A percentile compares a stretch with the other conserved stretches of the same genome.
phyloP scores from a whole-genome alignment of 1,140 invertebrate genomes.

The Drosophila takahashii region DNA sequence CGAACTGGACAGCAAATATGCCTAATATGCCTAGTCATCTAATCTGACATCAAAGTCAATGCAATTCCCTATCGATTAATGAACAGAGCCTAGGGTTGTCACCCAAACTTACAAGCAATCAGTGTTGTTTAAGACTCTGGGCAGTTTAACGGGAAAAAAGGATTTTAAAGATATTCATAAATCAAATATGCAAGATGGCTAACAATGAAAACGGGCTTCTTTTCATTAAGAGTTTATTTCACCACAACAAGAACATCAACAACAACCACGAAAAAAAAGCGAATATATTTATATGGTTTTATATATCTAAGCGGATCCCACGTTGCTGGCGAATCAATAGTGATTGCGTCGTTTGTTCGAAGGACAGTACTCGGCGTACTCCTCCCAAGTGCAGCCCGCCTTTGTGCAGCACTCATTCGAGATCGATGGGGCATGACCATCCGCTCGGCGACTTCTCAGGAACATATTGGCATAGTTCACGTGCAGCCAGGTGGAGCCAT shows the following conservation, averaged over 20 bases:
- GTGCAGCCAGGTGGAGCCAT: slow-evolving; percentile 79
- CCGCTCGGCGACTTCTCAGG: slow-evolving; percentile 74
- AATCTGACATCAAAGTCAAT: too few species aligned
- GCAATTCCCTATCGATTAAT: too few species aligned
- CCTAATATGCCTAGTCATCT: too few species aligned
- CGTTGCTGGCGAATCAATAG: slow-evolving; percentile 51
- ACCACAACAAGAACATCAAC: slow-evolving; percentile 33
- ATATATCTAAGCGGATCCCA: slow-evolving; percentile 13
- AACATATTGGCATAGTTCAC: slow-evolving; percentile 79
- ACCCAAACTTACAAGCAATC: too few species aligned
- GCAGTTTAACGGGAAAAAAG: too few species aligned
- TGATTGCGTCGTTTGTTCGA: slow-evolving; percentile 86
- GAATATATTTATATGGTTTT: slow-evolving; percentile 16
- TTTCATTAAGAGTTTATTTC: slow-evolving; percentile 26
- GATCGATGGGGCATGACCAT: slow-evolving; percentile 84
- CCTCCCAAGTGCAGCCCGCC: slow-evolving; percentile 88
- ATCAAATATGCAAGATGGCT: too few species aligned
- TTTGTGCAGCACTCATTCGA: slow-evolving; percentile 87
- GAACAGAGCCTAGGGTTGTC: too few species aligned
- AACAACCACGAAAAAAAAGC: slow-evolving; percentile 35
- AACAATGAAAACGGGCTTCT: slow-evolving; percentile 2
- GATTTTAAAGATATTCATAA: too few species aligned
- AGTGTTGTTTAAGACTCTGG: too few species aligned
- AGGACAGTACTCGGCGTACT: slow-evolving; percentile 88
- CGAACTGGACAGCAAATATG: too few species aligned